Conservation (phyloP, 2,113 vertebrate genomes). For the cat (Felis catus) region DNA sequence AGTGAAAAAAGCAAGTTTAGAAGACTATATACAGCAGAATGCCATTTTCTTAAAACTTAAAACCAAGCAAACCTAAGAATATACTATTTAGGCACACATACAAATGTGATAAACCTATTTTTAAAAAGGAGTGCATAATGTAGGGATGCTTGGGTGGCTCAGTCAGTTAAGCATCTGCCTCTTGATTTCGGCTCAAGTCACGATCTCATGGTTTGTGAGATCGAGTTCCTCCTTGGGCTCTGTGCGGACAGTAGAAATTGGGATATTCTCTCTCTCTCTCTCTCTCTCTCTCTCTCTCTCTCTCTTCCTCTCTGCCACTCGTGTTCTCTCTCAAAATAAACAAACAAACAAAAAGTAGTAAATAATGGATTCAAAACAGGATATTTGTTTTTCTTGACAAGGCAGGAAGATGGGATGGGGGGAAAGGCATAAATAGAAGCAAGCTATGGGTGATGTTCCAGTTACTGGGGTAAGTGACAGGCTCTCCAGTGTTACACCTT, state of each 20-base stretch:
- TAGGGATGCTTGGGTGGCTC: neutral
- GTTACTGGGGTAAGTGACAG: neutral
- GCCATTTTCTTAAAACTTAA: slow-evolving; percentile 44
- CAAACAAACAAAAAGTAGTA: neutral
- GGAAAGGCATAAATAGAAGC: neutral
- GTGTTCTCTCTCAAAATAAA: too few species aligned
- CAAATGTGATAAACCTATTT: slow-evolving; percentile 30
- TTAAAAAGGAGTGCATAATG: neutral
- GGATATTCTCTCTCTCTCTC: too few species aligned
- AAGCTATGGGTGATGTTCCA: neutral
- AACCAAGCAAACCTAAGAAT: slow-evolving; percentile 39
- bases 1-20: neutral
- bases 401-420: neutral
- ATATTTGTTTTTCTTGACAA: neutral
- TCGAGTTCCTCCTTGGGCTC: too few species aligned
- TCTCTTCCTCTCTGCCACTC: too few species aligned
- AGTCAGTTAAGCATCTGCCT: too few species aligned
- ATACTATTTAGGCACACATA: neutral
- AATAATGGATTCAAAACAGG: slow-evolving; percentile 17
- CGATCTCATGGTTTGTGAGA: too few species aligned
- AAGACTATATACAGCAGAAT: neutral
- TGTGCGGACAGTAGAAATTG: too few species aligned
- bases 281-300: too few species aligned
- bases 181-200: too few species aligned
- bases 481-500: neutral